Conservation (phyloP, 2,797 vertebrate species). For the Sciurus carolinensis region DNA sequence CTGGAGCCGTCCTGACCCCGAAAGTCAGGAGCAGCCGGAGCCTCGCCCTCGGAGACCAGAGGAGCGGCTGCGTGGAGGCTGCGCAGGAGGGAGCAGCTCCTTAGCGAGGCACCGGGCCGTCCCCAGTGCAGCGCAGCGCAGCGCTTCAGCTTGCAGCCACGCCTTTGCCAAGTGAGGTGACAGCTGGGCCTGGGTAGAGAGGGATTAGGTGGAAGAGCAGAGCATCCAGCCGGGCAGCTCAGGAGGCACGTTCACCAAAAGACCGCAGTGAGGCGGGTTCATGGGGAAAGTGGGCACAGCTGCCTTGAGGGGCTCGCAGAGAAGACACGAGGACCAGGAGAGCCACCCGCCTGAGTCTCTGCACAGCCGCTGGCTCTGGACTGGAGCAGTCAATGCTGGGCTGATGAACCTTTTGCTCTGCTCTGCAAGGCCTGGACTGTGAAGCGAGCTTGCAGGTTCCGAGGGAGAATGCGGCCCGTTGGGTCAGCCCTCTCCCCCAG, state of each 20-base stretch:
- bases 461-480: rapidly evolving
- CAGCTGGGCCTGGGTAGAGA: neutral
- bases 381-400: neutral
- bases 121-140: rapidly evolving
- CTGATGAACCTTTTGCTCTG: rapidly evolving
- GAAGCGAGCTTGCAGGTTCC: rapidly evolving
- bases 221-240: neutral
- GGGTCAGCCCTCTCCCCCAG: rapidly evolving
- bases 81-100: too few species aligned
- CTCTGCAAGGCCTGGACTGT: rapidly evolving
- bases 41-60: too few species aligned
- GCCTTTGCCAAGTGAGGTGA: rapidly evolving
- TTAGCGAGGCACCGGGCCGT: rapidly evolving
- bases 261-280: neutral
- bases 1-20: rapidly evolving
- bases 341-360: neutral
- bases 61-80: too few species aligned
- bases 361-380: neutral
- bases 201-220: rapidly evolving
- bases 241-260: rapidly evolving
- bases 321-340: too few species aligned
- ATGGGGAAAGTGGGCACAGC: rapidly evolving
- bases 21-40: neutral
- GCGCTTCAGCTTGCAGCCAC: too few species aligned
- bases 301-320: too few species aligned